These are phyloP conservation scores for Gymnogyps californianus DNA, from an alignment of 2,113 vertebrate species.

Conservation along the genomic window DNA sequence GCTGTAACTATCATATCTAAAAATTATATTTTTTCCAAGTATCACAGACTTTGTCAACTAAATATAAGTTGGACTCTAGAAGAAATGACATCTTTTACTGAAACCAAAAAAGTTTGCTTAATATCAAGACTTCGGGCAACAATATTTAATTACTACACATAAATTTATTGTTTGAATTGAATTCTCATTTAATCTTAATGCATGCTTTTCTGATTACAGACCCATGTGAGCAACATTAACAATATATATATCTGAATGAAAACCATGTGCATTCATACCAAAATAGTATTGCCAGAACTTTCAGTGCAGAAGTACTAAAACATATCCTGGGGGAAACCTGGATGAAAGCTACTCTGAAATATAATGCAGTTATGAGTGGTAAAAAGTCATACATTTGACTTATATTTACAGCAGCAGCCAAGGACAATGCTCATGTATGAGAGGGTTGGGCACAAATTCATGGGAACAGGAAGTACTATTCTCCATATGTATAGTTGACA, in stretches of 20 bases:
- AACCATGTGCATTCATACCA: neutral
- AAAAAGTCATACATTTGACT: neutral
- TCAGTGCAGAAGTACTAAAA: neutral
- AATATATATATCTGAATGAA: neutral
- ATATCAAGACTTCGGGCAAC: neutral
- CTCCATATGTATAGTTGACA: neutral
- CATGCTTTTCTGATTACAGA: neutral
- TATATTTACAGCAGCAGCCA: neutral
- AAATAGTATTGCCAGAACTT: neutral
- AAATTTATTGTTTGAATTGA: neutral
- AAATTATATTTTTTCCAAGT: neutral
- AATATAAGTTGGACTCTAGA: neutral
- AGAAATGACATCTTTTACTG: neutral
- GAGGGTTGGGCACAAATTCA: neutral
- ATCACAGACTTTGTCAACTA: neutral
- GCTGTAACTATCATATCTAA: neutral
- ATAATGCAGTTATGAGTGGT: neutral
- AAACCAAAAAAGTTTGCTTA: neutral
- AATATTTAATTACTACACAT: neutral
- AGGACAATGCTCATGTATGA: neutral
- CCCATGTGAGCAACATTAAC: neutral
- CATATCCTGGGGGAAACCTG: neutral
- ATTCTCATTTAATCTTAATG: neutral
- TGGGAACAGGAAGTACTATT: neutral
- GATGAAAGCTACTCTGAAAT: neutral